Evolutionary conservation across 2,113 vertebrate species (phyloP).

Genomic region (Podarcis cretensis): DNA sequence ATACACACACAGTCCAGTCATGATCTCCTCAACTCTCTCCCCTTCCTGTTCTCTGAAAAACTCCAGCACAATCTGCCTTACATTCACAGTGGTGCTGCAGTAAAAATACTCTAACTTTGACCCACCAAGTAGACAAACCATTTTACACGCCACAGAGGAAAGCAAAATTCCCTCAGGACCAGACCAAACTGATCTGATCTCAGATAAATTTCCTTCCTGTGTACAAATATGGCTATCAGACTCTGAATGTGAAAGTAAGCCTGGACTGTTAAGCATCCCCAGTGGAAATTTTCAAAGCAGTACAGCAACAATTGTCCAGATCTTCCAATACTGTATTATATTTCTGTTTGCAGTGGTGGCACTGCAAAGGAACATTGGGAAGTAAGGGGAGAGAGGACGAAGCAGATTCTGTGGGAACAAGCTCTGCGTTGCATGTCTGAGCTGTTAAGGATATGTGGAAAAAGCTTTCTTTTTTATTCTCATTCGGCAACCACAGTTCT

Average conservation of each 20-base stretch:
- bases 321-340: neutral
- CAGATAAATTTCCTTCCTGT: slow-evolving; percentile 7
- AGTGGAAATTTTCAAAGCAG: neutral
- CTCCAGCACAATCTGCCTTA: neutral
- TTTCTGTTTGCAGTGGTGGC: neutral
- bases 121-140: neutral
- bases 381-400: neutral
- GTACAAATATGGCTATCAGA: slow-evolving; percentile 1
- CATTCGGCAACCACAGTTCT: neutral
- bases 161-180: neutral
- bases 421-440: neutral
- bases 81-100: neutral
- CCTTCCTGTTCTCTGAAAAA: neutral
- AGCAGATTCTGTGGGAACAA: neutral
- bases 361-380: neutral
- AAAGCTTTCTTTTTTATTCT: neutral
- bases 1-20: neutral
- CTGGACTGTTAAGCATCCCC: neutral
- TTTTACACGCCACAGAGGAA: neutral
- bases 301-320: neutral
- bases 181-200: neutral
- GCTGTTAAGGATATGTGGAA: neutral
- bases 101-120: slow-evolving; percentile 2
- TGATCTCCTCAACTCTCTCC: neutral
- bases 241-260: slow-evolving; percentile 1